Conservation (phyloP, 2,888 invertebrate genomes). For the Latheticus oryzae region DNA sequence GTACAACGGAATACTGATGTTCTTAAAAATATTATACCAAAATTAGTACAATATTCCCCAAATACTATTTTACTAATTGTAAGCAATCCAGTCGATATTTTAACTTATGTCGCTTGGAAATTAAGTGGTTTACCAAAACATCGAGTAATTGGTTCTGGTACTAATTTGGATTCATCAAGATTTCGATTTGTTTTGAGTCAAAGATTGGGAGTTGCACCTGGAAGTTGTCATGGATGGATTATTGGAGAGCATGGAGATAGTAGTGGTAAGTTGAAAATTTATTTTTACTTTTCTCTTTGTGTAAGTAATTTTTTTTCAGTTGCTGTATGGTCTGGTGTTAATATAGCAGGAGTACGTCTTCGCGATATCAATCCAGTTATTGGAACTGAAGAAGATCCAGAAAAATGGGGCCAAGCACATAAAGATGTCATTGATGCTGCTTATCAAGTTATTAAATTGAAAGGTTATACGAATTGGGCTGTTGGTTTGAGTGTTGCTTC, state of each 20-base stretch:
- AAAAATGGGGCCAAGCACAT: slow-evolving; percentile 84
- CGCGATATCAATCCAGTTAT: slow-evolving; percentile 81
- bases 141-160: slow-evolving; percentile 90
- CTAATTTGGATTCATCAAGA: slow-evolving; percentile 91
- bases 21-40: slow-evolving; percentile 85
- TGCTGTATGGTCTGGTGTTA: slow-evolving; percentile 94
- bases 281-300: slow-evolving; percentile 19
- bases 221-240: slow-evolving; percentile 91
- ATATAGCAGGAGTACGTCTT: slow-evolving; percentile 88
- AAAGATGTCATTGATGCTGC: slow-evolving; percentile 87
- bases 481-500: slow-evolving; percentile 84
- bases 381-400: slow-evolving; percentile 79
- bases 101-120: slow-evolving; percentile 96
- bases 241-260: slow-evolving; percentile 94
- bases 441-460: slow-evolving; percentile 87
- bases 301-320: slow-evolving; percentile 70
- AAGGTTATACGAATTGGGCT: slow-evolving; percentile 94
- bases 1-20: slow-evolving; percentile 93
- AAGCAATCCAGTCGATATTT: slow-evolving; percentile 92
- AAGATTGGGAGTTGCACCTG: slow-evolving; percentile 82
- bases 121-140: slow-evolving; percentile 89
- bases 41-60: slow-evolving; percentile 85
- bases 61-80: slow-evolving; percentile 87
- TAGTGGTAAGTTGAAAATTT: slow-evolving; percentile 55
- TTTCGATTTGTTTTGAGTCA: slow-evolving; percentile 91